These are phyloP conservation scores for Odontomyia ornata DNA, from an alignment of 2,888 invertebrate genomes.

Conservation along the genomic window DNA sequence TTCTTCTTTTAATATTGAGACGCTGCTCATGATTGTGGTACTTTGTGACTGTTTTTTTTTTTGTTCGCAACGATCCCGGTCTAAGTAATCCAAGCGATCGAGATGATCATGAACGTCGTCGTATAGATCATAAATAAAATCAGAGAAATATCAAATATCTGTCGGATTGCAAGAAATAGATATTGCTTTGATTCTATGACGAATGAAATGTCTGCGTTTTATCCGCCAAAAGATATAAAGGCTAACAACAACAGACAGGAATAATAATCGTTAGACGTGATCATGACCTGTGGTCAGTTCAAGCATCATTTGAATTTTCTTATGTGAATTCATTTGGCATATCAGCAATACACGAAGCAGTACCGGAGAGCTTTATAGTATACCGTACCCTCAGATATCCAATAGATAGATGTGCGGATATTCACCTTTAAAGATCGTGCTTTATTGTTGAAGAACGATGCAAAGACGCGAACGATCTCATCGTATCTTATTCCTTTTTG, in stretches of 20 bases:
- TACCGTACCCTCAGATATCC: not conserved
- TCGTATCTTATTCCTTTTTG: not conserved
- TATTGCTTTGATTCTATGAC: not conserved
- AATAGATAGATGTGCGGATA: not conserved
- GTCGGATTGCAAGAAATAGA: constrained; percentile 2
- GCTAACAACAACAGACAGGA: not conserved
- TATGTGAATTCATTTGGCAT: constrained; percentile 20
- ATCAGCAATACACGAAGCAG: not conserved
- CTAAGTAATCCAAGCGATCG: too few species aligned
- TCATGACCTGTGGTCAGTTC: constrained; percentile 41
- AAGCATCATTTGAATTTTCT: constrained; percentile 39
- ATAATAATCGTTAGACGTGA: constrained; percentile 27
- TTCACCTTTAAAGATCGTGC: constrained; percentile 39
- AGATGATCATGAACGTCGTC: too few species aligned
- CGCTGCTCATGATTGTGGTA: too few species aligned
- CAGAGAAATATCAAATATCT: constrained; percentile 24
- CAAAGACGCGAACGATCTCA: not conserved
- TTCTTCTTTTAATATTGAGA: too few species aligned
- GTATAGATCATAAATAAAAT: constrained; percentile 10
- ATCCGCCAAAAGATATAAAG: not conserved
- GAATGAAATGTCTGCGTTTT: not conserved
- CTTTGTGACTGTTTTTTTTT: too few species aligned
- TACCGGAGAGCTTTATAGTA: not conserved
- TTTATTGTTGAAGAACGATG: constrained; percentile 27
- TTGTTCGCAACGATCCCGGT: too few species aligned